A percentile compares a stretch with the other conserved stretches of the same genome.
Evolutionary conservation across 2,113 vertebrate species (phyloP).

Genomic region (Hucho hucho): DNA sequence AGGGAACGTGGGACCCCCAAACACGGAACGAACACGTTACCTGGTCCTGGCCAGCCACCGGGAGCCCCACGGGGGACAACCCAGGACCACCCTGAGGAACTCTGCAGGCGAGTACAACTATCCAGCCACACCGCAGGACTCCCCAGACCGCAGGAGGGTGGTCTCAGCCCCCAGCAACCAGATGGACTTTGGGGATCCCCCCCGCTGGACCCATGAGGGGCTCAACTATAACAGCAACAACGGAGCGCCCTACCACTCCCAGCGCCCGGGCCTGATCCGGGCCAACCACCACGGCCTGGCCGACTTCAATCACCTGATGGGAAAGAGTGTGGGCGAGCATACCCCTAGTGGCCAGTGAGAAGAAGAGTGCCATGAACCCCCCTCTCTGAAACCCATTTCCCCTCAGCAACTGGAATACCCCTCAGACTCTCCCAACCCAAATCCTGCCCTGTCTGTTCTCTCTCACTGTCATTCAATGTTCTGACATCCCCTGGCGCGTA

Average conservation of each 20-base stretch:
- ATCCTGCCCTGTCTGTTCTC: conserved; percentile 58
- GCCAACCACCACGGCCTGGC: conserved; percentile 71
- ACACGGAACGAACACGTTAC: conserved; percentile 74
- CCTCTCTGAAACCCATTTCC: conserved; percentile 49
- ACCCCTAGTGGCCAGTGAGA: conserved; percentile 81
- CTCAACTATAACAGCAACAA: conserved; percentile 85
- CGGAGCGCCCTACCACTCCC: conserved; percentile 69
- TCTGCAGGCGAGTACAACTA: conserved; percentile 82
- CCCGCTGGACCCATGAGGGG: conserved; percentile 83
- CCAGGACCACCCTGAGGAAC: conserved; percentile 64
- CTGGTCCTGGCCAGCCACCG: conserved; percentile 68
- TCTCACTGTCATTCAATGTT: conserved; percentile 68
- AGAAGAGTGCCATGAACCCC: conserved; percentile 22
- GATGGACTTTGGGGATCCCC: conserved; percentile 73
- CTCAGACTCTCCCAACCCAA: conserved; percentile 34
- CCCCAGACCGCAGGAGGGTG: conserved; percentile 85
- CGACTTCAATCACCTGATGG: conserved; percentile 83
- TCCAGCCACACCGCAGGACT: conserved; percentile 81
- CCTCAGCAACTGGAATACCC: conserved; percentile 56
- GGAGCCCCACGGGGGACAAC: conserved; percentile 58
- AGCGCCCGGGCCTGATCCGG: conserved; percentile 64
- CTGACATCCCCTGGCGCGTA: conserved; percentile 43
- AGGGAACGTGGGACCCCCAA: conserved; percentile 67
- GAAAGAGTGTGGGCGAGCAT: conserved; percentile 81
- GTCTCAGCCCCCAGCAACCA: conserved; percentile 86